Base-by-base conservation (phyloP, 2,888 invertebrate genomes). In the Agapetus fuscipes region DNA sequence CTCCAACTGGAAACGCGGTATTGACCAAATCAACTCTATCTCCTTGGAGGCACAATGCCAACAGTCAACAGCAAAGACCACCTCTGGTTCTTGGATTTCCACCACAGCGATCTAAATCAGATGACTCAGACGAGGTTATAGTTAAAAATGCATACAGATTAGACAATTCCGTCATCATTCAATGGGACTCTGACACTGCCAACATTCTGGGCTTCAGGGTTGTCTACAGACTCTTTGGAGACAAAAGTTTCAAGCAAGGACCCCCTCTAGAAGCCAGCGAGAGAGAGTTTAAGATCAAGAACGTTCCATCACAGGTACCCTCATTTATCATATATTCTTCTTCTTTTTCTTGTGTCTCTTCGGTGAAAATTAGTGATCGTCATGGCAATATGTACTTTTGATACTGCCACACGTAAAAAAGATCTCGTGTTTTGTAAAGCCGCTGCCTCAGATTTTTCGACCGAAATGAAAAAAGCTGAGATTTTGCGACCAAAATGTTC, bases 281-380 rank as follows among this genome's bases (percentile, higher is more conserved):
- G 63, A 70, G 89, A 52, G 90, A 91, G 62, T 91, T 91, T 56
- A 89, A 87, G 64, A 89, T 93, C 43, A 89, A 89, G 64, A 91
- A 90, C 56, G 88, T 93, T 43, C 91, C 91, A 30, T 78, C 84
- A 7, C 88, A 85, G 77, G 85, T 85, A 62, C 64, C 15, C n/a
- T n/a, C n/a, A n/a, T n/a, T n/a, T n/a, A n/a, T n/a, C n/a, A n/a
- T n/a, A n/a, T n/a, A n/a, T n/a, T n/a, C n/a, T n/a, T n/a, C n/a
- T n/a, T n/a, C n/a, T n/a, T n/a, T n/a, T n/a, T n/a, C n/a, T n/a
- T n/a, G n/a, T n/a, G n/a, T n/a, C n/a, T n/a, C n/a, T n/a, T n/a
- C n/a, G n/a, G n/a, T n/a, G n/a, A n/a, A n/a, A n/a, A n/a, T n/a
- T n/a, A n/a, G n/a, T n/a, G n/a, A n/a, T n/a, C n/a, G n/a, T n/a